Percentiles rank a stretch among this genome's conserved stretches.
phyloP scores from a whole-genome alignment of 2,797 vertebrate species.

The Tarsius wallacei region DNA sequence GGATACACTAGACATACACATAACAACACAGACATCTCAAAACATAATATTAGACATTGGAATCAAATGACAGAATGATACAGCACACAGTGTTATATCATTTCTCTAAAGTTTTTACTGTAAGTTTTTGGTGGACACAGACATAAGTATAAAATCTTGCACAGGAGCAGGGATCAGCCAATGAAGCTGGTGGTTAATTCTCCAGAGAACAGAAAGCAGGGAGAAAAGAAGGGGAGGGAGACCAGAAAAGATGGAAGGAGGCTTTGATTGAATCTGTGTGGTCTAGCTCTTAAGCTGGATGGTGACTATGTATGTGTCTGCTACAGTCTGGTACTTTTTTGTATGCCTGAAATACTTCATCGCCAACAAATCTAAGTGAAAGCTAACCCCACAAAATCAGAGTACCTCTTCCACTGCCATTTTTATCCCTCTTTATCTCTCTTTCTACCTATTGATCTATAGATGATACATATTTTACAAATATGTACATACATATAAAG shows the following conservation, averaged over 20 bases:
- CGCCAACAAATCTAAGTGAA: not conserved
- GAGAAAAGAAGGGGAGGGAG: not conserved
- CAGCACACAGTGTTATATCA: not conserved
- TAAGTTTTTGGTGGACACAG: not conserved
- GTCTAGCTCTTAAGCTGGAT: not conserved
- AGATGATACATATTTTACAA: not conserved
- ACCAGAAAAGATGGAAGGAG: not conserved
- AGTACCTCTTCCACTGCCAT: not conserved
- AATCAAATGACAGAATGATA: not conserved
- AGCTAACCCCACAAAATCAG: not conserved
- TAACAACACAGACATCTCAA: not conserved
- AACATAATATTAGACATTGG: not conserved
- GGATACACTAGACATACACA: not conserved
- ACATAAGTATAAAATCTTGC: not conserved
- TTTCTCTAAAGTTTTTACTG: not conserved
- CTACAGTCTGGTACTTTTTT: not conserved
- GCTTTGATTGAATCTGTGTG: not conserved
- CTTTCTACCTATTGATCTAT: not conserved
- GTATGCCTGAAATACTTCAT: not conserved
- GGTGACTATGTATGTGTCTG: not conserved
- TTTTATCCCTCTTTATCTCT: not conserved
- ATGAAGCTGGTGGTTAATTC: not conserved
- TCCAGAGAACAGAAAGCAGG: not conserved
- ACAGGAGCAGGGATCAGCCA: not conserved
- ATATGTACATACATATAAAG: not conserved